phyloP scores from a whole-genome alignment of 2,888 invertebrate species.

The Julus scanicus region DNA sequence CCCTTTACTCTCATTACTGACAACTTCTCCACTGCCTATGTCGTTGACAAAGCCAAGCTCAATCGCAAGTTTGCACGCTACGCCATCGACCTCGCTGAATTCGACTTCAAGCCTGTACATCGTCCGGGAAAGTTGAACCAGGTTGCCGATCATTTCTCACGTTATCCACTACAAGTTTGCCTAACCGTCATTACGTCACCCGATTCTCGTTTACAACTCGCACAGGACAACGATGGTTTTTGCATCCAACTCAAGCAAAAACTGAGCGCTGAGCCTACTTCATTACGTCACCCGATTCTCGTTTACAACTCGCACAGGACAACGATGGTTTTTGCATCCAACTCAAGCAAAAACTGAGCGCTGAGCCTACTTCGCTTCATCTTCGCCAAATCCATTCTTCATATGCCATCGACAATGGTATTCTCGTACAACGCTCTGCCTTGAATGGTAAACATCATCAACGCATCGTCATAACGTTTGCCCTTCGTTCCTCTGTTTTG shows the following conservation, averaged over 20 bases:
- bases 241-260: neutral
- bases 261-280: neutral
- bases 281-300: neutral
- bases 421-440: neutral
- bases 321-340: neutral
- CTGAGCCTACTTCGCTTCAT: neutral
- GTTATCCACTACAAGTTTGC: neutral
- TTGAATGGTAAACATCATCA: neutral
- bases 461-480: too few relatives aligned
- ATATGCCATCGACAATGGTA: neutral
- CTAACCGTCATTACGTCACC: neutral
- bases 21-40: conserved; percentile 18
- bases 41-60: neutral
- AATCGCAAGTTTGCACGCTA: neutral
- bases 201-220: neutral
- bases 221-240: neutral
- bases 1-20: neutral
- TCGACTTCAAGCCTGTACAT: neutral
- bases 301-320: neutral
- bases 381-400: neutral
- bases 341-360: neutral
- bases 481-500: neutral
- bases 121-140: neutral
- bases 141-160: neutral
- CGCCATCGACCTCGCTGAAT: neutral